Percentiles rank a stretch among this genome's conserved stretches.
Conservation (phyloP, 2,888 invertebrate species). For the Pomacea canaliculata region DNA sequence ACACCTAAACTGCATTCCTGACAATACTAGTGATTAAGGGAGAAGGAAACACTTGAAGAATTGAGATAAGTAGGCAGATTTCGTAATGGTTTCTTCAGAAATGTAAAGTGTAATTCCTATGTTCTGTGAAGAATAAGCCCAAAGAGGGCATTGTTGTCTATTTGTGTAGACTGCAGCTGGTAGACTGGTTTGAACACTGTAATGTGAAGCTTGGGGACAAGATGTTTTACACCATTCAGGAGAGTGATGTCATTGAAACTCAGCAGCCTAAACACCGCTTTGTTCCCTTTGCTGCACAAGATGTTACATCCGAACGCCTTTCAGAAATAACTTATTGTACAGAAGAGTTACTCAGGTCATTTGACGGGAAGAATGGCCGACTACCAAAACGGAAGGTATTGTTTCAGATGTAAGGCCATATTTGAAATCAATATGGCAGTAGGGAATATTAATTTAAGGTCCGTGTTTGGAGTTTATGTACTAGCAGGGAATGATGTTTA, state of each 20-base stretch:
- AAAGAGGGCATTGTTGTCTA: too few relatives aligned
- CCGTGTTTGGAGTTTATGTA: too few relatives aligned
- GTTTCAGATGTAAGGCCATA: too few relatives aligned
- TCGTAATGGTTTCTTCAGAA: too few relatives aligned
- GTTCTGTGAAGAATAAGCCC: too few relatives aligned
- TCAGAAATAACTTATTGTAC: slow-evolving; percentile 10
- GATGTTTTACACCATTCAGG: slow-evolving; percentile 83
- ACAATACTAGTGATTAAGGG: too few relatives aligned
- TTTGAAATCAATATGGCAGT: too few relatives aligned
- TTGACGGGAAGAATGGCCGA: not conserved
- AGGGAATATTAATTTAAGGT: too few relatives aligned
- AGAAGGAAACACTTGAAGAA: too few relatives aligned
- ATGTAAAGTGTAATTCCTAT: too few relatives aligned
- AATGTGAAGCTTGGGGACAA: slow-evolving; percentile 91
- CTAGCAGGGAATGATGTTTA: too few relatives aligned
- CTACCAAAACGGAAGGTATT: not conserved
- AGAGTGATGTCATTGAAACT: slow-evolving; percentile 77
- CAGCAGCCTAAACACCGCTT: slow-evolving; percentile 41
- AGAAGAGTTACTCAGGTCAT: slow-evolving; percentile 7
- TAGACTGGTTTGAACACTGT: slow-evolving; percentile 87
- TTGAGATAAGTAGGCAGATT: not conserved
- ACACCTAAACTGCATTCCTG: too few relatives aligned
- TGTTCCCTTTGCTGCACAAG: slow-evolving; percentile 39
- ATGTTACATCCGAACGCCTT: slow-evolving; percentile 2
- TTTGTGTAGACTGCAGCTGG: slow-evolving; percentile 25